Evolutionary conservation across 2,888 invertebrate genomes (phyloP), one percentile per base, ranked within the genome.

Genomic region (Prenolepis imparis): DNA sequence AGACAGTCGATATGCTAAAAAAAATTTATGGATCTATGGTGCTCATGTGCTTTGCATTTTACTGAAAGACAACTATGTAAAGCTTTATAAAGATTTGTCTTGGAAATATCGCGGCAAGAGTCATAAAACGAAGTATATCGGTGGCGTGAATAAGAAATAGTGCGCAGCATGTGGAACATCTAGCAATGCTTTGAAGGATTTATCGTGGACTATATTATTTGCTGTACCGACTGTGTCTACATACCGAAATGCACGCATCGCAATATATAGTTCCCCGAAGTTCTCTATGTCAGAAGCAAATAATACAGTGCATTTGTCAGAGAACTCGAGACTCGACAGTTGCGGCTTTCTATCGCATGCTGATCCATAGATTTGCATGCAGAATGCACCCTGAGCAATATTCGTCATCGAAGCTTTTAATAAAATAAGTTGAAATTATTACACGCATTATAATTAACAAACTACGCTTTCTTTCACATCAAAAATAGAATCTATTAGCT

Each of bases 231-330:
- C 67, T 67, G 21, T 63, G 11, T 41, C 3, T 41, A 36, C 18
- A 36, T 36, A 75, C 8, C 18, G 52, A 36, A 5, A 21, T 67
- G 1, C n/a, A 41, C 32, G 57, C 72, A 39, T 59, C 21, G 41
- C 32, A 55, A 78, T 59, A 32, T 44, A 78, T 32, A 11, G 41
- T 48, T 70, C 57, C 21, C 72, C 32, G 32, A 78, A 21, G 72
- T 21, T 21, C 32, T 57, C 32, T 59, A 70, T 59, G 78, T 78
- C 39, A 32, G 57, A 9, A 78, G 57, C 72, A 78, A 78, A 78
- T 78, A 78, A 70, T 70, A 70, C 41, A 59, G 72, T 41, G 21
- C 21, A 70, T 78, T 68, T 70, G 70, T 55, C 28, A 57, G n/a
- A 57, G 28, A 68, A 77, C 68, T 77, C 67, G 78, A 59, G 28